Evolutionary conservation across 2,888 invertebrate genomes (phyloP), one percentile per base, ranked within the genome.

Genomic region (Ceraclea dissimilis): DNA sequence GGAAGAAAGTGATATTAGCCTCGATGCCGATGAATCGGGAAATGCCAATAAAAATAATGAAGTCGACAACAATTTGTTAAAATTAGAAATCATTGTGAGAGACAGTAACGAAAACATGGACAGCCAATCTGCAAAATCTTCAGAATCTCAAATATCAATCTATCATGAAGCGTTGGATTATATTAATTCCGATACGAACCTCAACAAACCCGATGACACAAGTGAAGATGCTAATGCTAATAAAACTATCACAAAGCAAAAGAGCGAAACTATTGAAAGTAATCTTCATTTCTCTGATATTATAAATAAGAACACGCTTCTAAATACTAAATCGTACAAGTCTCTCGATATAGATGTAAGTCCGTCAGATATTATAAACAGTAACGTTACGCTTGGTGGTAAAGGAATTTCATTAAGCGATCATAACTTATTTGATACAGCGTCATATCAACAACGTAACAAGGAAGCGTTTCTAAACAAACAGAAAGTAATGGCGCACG

Each of bases 401-500:
- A 61, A 56, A 49, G 54, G 39, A 13, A 31, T 51, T 6, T 54
- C 58, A 8, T 49, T 54, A 6, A 59, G 56, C 39, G 54, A 59
- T 54, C 54, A 58, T 10, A 52, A 55, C 33, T 46, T 57, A 16
- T 34, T 51, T 2, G 54, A 60, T 10, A 51, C 49, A 53, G n/a
- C n/a, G n/a, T n/a, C n/a, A n/a, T 77, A 68, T 63, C 63, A 71
- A 8, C 67, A 69, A 59, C 72, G 69, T 51, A 76, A 73, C 63
- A 71, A 75, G 57, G 74, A 74, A 62, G 75, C 75, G 1, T 67
- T 76, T 1, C 66, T 69, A 46, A 81, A 78, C 63, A 80, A 77
- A 63, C 68, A 72, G 18, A 81, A 78, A 68, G 76, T 80, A 0
- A 71, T 81, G 72, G 64, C 71, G 1, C 71, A 77, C 53, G 79